Evolutionary conservation across 2,797 vertebrate genomes (phyloP), one percentile per base, ranked within the genome.

Genomic region (Chelon auratus): DNA sequence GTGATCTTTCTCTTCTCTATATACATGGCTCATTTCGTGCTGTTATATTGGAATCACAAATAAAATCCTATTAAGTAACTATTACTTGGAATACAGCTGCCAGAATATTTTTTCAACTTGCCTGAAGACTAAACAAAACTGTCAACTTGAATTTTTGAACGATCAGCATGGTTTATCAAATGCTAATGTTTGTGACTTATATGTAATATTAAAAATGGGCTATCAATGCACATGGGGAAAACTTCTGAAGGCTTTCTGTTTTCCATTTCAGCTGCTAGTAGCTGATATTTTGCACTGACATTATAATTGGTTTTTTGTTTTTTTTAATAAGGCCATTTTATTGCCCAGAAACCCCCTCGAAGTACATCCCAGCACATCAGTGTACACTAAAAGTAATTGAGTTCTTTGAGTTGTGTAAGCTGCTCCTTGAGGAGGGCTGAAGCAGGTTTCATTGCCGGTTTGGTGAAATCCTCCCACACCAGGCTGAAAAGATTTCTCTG

Each of bases 371-470:
- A 53, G 77, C 59, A 80, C 81, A 55, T 59, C 66, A 73, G 68
- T 58, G 60, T 52, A 75, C 68, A 68, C 42, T 48, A 54, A 78
- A 82, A 78, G 52, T 77, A 67, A 86, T 86, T 78, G 66, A 55
- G 62, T 69, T 77, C 45, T 54, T 60, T 12, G 37, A 72, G 55
- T 64, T 72, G 65, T 3, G 22, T 64, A 65, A 60, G 70, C 53
- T 48, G 63, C 48, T 68, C 79, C 79, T 77, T 10, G 4, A 83
- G 66, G 66, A 77, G 42, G 17, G 72, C 5, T 65, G 66, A 61
- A 45, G 61, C 56, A 47, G 66, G 65, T 59, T 76, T 82, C 70
- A 61, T 10, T 52, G 65, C 72, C 66, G 45, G 58, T 83, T 83
- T 64, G 64, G 76, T 75, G 43, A 78, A 82, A 63, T 69, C 73